Base-by-base conservation (phyloP, 1,140 invertebrate genomes). In the Drosophila insularis region DNA sequence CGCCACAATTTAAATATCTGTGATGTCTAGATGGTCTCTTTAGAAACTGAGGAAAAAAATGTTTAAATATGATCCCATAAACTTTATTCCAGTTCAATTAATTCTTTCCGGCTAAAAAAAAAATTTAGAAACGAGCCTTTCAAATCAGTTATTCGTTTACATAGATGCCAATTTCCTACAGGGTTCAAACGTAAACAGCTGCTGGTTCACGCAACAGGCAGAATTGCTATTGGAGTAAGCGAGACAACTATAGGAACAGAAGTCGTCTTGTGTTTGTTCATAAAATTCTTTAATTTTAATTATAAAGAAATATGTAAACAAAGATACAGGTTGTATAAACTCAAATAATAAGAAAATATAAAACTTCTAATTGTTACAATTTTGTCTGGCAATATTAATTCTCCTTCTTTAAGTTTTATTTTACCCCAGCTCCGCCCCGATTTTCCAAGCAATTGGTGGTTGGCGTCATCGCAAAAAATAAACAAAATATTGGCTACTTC, bases 101-200 rank as follows among this genome's bases (percentile, higher is more conserved):
- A n/a, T n/a, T n/a, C n/a, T n/a, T n/a, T n/a, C n/a, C n/a, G n/a
- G n/a, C n/a, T n/a, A n/a, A n/a, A n/a, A n/a, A n/a, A n/a, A n/a
- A n/a, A n/a, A n/a, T n/a, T n/a, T n/a, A n/a, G n/a, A n/a, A n/a
- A n/a, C n/a, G n/a, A n/a, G n/a, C n/a, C n/a, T n/a, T n/a, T n/a
- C n/a, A n/a, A n/a, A n/a, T n/a, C n/a, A n/a, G n/a, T n/a, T n/a
- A n/a, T n/a, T n/a, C n/a, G n/a, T n/a, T n/a, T 19, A 1, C 0
- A 14, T 1, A 7, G 35, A 10, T 40, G 56, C 43, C 31, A 58
- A 81, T 79, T 86, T 70, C 10, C 54, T 43, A 76, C 56, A 31
- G 71, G 75, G 55, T 4, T 13, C 13, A 68, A 78, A 70, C 35
- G 11, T 60, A 62, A 82, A 77, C 84, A 89, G 84, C 79, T 87